phyloP scores from a whole-genome alignment of 2,113 vertebrate species.

The Phalacrocorax carbo region DNA sequence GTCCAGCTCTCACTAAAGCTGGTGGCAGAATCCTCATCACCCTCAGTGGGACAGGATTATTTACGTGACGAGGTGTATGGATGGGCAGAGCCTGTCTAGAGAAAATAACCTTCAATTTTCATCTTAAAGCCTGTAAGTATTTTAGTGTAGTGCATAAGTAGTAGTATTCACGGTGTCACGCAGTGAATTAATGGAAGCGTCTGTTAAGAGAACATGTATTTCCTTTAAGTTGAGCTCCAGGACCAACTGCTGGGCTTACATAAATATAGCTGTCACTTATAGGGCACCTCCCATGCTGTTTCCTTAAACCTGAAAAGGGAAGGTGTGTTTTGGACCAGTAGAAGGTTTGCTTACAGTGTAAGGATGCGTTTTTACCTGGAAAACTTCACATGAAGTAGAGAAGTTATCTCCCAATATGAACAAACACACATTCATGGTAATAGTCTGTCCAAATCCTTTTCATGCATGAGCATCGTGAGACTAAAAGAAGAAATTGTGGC shows the following conservation, averaged over 20 bases:
- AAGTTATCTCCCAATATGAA: not conserved
- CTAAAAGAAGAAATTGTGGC: not conserved
- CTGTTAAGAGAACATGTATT: not conserved
- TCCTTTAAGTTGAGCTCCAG: not conserved
- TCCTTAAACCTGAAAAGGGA: not conserved
- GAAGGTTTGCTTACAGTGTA: not conserved
- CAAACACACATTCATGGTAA: not conserved
- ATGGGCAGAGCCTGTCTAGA: not conserved
- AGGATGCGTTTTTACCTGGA: not conserved
- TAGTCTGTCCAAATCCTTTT: not conserved
- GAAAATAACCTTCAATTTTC: not conserved
- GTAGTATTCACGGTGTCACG: not conserved
- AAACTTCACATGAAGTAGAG: not conserved
- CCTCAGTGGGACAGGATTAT: not conserved
- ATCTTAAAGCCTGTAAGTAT: not conserved
- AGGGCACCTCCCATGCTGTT: not conserved
- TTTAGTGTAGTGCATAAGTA: not conserved
- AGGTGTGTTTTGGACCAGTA: not conserved
- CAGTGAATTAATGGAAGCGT: not conserved
- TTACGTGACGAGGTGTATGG: not conserved
- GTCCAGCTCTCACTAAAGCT: not conserved
- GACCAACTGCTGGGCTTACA: not conserved
- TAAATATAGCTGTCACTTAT: not conserved
- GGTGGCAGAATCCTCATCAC: not conserved
- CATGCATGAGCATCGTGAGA: not conserved